Conservation (phyloP, 2,888 invertebrate species). For the Oscheius sp. region DNA sequence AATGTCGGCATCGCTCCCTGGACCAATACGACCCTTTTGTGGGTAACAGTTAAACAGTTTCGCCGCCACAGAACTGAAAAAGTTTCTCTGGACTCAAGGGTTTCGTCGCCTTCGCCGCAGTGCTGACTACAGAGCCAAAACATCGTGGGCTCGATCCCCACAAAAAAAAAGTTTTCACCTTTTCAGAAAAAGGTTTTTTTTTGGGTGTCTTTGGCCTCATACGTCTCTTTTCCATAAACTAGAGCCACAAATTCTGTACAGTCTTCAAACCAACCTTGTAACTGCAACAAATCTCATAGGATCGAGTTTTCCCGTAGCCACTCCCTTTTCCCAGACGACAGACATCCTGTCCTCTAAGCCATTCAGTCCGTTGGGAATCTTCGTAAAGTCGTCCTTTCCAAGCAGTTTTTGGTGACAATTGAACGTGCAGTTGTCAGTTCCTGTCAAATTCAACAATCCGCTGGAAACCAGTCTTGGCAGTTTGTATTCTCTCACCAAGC, state of each 20-base stretch:
- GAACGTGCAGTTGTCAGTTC: slow-evolving; percentile 97
- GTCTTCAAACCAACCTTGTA: slow-evolving; percentile 79
- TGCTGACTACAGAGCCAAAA: too few species aligned
- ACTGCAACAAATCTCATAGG: slow-evolving; percentile 94
- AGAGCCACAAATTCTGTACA: too few species aligned
- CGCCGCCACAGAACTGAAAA: slow-evolving; percentile 82
- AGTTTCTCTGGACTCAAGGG: too few species aligned
- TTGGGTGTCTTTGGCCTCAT: too few species aligned
- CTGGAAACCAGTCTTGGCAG: slow-evolving; percentile 76
- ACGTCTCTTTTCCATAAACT: too few species aligned
- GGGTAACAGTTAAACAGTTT: slow-evolving; percentile 98
- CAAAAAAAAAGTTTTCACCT: too few species aligned
- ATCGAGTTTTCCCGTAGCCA: slow-evolving; percentile 87
- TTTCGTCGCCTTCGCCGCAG: too few species aligned
- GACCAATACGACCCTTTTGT: slow-evolving; percentile 90
- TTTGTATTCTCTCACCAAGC: slow-evolving; percentile 82
- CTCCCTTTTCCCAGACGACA: slow-evolving; percentile 91
- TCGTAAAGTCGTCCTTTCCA: slow-evolving; percentile 79
- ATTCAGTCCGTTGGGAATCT: slow-evolving; percentile 83
- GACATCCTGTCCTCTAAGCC: slow-evolving; percentile 97
- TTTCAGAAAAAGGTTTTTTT: too few species aligned
- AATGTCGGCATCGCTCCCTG: slow-evolving; percentile 94
- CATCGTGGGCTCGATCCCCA: too few species aligned
- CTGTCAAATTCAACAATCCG: slow-evolving; percentile 90
- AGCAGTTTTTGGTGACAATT: slow-evolving; percentile 88